Conservation (phyloP, 2,888 invertebrate species). For the Elegia similella region DNA sequence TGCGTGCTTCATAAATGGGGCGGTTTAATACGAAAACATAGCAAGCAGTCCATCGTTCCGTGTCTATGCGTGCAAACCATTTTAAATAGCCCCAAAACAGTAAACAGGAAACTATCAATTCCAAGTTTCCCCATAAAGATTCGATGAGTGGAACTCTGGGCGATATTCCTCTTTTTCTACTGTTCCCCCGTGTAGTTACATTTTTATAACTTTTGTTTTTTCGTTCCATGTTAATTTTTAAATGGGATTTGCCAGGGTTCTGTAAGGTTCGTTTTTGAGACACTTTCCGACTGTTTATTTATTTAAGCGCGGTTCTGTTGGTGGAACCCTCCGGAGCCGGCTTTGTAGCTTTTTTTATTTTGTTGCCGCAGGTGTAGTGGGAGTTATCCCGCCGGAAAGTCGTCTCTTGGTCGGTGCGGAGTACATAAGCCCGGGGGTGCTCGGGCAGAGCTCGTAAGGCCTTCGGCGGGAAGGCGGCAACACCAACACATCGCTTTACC, state of each 20-base stretch:
- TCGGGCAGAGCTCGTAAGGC: constrained; percentile 76
- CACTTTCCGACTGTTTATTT: constrained; percentile 54
- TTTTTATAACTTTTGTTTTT: constrained; percentile 53
- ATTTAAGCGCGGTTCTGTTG: constrained; percentile 56
- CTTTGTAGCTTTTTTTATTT: constrained; percentile 79
- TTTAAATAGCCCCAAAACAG: constrained; percentile 66
- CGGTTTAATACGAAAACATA: constrained; percentile 52
- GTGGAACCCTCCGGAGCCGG: constrained; percentile 60
- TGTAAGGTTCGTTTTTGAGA: constrained; percentile 37
- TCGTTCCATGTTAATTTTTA: constrained; percentile 51
- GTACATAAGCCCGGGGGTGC: constrained; percentile 78
- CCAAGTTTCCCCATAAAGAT: constrained; percentile 72
- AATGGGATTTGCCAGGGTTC: constrained; percentile 44
- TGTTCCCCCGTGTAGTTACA: constrained; percentile 50
- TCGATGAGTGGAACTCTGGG: constrained; percentile 58
- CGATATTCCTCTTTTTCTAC: constrained; percentile 52
- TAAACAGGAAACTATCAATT: constrained; percentile 73
- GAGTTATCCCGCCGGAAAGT: constrained; percentile 83
- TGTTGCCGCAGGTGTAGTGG: constrained; percentile 83
- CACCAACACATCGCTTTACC: constrained; percentile 46
- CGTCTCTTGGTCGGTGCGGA: constrained; percentile 84
- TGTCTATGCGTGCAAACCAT: constrained; percentile 66
- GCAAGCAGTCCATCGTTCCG: constrained; percentile 60
- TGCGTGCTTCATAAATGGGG: constrained; percentile 65
- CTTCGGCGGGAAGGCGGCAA: constrained; percentile 27